Evolutionary conservation across 2,888 invertebrate genomes (phyloP), one percentile per base, ranked within the genome.

Genomic region (Syritta pipiens): DNA sequence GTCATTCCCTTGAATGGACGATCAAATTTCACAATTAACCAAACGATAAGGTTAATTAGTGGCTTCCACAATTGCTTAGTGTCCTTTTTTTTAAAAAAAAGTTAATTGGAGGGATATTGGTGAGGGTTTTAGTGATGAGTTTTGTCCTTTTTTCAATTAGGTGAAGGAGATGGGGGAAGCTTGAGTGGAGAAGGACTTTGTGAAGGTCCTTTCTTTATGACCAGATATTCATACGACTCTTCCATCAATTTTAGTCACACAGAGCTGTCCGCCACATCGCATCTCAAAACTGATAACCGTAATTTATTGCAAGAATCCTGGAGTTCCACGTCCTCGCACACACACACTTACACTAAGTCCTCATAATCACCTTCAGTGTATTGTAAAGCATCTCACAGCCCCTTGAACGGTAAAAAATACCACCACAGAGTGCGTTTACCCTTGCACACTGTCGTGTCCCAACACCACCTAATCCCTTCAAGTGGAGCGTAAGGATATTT

Each of bases 21-120:
- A 60, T 48, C 60, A 22, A 48, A 37, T 60, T 60, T 60, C 24
- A 60, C 46, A 60, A 60, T 60, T 46, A 46, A 46, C 35, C 44
- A 32, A 14, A 9, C 32, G 46, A 60, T 60, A 48, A 48, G 26
- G 60, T 48, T 37, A 60, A 60, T 46, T 60, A 46, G 35, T 12
- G 46, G 35, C 37, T 48, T 26, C 37, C 5, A 44, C 24, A n/a
- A 35, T 48, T 48, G 46, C 26, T 24, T 48, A n/a, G n/a, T 48
- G 12, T 24, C 12, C 26, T 48, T 26, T 9, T 19, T n/a, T n/a
- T n/a, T n/a, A n/a, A n/a, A n/a, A n/a, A n/a, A n/a, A 32, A 60
- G n/a, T 26, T 60, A 60, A 60, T 60, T 60, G 48, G 19, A 3
- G 24, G 17, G 19, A 17, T 37, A 37, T 37, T 37, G 35, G 1